phyloP scores from a whole-genome alignment of 2,888 invertebrate species.

The Andricus quercusramuli region DNA sequence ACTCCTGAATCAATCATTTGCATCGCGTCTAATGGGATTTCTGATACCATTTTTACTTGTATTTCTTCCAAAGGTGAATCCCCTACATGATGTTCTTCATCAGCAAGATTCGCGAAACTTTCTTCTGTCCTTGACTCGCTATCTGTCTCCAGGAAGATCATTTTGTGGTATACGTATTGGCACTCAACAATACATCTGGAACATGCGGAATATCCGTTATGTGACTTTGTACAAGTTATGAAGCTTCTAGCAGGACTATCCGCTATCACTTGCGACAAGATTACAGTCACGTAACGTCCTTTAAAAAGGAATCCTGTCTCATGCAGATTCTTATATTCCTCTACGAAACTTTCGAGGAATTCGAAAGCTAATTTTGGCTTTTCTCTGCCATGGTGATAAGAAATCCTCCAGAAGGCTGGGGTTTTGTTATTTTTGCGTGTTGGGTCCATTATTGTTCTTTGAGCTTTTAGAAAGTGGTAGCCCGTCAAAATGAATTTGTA shows the following conservation, averaged over 20 bases:
- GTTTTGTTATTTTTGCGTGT: not conserved
- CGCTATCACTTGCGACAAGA: not conserved
- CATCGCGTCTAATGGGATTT: not conserved
- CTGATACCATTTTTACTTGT: not conserved
- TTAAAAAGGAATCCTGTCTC: not conserved
- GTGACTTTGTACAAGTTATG: not conserved
- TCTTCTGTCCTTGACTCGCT: not conserved
- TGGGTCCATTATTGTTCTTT: not conserved
- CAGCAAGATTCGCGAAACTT: not conserved
- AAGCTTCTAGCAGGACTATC: not conserved
- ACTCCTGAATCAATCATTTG: not conserved
- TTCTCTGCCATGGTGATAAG: not conserved
- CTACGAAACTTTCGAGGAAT: too few relatives aligned
- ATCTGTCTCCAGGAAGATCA: not conserved
- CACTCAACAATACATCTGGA: not conserved
- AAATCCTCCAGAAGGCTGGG: not conserved
- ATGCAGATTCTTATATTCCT: too few relatives aligned
- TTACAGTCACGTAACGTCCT: too few relatives aligned
- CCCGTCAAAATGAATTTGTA: not conserved
- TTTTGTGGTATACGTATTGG: not conserved
- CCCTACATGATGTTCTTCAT: not conserved
- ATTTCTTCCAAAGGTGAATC: slow-evolving; percentile 9
- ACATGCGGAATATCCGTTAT: not conserved
- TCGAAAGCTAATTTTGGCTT: too few relatives aligned
- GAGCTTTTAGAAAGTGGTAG: slow-evolving; percentile 1